Base-by-base conservation (phyloP, 2,888 invertebrate genomes). In the Coleophora deauratella region DNA sequence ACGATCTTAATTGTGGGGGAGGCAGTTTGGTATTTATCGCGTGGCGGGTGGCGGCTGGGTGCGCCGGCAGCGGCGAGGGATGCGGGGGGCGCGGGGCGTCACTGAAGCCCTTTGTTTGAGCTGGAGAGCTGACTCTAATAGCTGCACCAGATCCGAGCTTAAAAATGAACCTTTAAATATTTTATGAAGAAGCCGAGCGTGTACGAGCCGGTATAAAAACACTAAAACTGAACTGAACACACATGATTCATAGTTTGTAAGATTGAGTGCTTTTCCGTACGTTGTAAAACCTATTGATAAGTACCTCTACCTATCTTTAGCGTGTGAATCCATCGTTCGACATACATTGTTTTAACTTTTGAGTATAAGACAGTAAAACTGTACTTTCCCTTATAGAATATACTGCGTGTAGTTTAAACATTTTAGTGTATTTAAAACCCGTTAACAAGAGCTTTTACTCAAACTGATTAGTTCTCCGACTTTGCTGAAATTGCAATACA, bases 101-200 rank as follows among this genome's bases (percentile, higher is more conserved):
- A 70, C 73, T 74, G 73, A 65, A 68, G 72, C 79, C 74, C 80
- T 82, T 82, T 82, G 82, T 82, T 84, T 79, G 75, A 73, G 64
- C 68, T 82, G 77, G 80, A 82, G 80, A 74, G 81, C 75, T 79
- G 80, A 74, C 77, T 81, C 74, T 82, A 85, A 84, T 82, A 84
- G 82, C 81, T 79, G 77, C 80, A 79, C 75, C 77, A 72, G 71
- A 79, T 80, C 74, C 66, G 61, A 62, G 78, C 72, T 79, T 79
- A 74, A 81, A 81, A 81, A 79, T 81, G 74, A 65, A 77, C 75
- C 78, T 76, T 78, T 80, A 74, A 81, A 81, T 80, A 79, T 82
- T 82, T 74, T 75, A 80, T 72, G 72, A 72, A 66, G 71, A 70
- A 68, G 62, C 59, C 60, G 57, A 55, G 59, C 55, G 61, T 54